Conservation (phyloP, 2,888 invertebrate species). For the Serripes groenlandicus region DNA sequence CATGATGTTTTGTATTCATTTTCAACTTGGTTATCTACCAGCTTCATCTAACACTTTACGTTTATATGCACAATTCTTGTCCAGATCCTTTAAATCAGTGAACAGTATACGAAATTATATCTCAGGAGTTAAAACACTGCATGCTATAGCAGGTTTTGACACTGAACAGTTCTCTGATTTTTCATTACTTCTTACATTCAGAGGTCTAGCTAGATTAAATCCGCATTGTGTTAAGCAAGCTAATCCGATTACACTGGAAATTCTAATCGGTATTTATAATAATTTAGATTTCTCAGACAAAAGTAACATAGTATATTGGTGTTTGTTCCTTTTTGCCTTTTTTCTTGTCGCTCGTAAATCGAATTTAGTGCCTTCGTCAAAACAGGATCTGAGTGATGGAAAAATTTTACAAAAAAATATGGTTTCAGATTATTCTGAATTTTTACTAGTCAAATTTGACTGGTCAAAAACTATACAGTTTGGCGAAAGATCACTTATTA, state of each 20-base stretch:
- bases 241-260: not conserved
- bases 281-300: not conserved
- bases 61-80: slow-evolving; percentile 31
- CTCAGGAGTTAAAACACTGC: slow-evolving; percentile 22
- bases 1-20: slow-evolving; percentile 23
- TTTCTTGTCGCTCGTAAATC: slow-evolving; percentile 1
- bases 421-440: not conserved
- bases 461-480: slow-evolving; percentile 7
- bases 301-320: not conserved
- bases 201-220: slow-evolving; percentile 11
- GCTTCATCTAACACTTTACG: slow-evolving; percentile 19
- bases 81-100: slow-evolving; percentile 30
- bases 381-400: not conserved
- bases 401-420: not conserved
- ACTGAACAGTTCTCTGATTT: slow-evolving; percentile 15
- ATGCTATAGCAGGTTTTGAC: slow-evolving; percentile 1
- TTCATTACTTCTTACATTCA: slow-evolving; percentile 10
- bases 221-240: not conserved
- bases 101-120: slow-evolving; percentile 34
- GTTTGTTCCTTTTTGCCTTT: slow-evolving; percentile 17
- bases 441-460: not conserved
- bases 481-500: not conserved
- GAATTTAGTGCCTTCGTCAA: not conserved
- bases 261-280: not conserved
- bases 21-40: slow-evolving; percentile 23